These are phyloP conservation scores for Schizopygopsis malacanthus DNA, from an alignment of 2,797 vertebrate genomes.

Conservation along the genomic window DNA sequence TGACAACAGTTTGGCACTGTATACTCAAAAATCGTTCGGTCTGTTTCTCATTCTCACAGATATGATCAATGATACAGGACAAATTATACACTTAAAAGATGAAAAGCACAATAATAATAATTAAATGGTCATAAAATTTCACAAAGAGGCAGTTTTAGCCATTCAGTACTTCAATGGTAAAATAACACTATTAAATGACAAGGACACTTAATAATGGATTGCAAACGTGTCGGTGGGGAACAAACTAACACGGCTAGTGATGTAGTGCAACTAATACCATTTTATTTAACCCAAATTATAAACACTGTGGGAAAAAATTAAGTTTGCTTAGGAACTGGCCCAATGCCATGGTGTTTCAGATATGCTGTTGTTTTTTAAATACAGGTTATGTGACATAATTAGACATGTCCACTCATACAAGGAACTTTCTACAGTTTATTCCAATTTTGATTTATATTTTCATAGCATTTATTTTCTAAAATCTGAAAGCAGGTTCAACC, in stretches of 20 bases:
- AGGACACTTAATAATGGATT: conserved; percentile 56
- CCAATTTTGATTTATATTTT: conserved; percentile 1
- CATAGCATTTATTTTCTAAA: not conserved
- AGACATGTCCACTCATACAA: conserved; percentile 16
- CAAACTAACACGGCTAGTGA: conserved; percentile 23
- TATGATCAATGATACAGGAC: conserved; percentile 51
- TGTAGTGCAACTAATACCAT: conserved; percentile 45
- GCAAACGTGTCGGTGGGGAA: conserved; percentile 19
- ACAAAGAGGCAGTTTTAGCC: conserved; percentile 30
- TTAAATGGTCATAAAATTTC: conserved; percentile 37
- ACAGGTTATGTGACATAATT: not conserved
- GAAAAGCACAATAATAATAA: conserved; percentile 47
- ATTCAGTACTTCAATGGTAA: no score
- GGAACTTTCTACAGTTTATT: conserved; percentile 7
- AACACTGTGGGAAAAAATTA: conserved; percentile 24
- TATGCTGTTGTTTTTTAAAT: conserved; percentile 12
- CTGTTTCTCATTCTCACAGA: conserved; percentile 54
- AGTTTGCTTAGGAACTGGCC: conserved; percentile 9
- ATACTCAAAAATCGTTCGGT: conserved; percentile 20
- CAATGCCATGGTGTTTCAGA: conserved; percentile 20
- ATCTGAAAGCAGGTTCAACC: conserved; percentile 8
- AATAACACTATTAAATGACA: conserved; percentile 41
- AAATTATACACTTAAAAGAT: conserved; percentile 56
- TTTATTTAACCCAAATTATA: conserved; percentile 7
- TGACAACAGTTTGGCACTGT: conserved; percentile 48